These are phyloP conservation scores for Carterocephalus palaemon DNA, from an alignment of 2,888 invertebrate species.

Conservation along the genomic window DNA sequence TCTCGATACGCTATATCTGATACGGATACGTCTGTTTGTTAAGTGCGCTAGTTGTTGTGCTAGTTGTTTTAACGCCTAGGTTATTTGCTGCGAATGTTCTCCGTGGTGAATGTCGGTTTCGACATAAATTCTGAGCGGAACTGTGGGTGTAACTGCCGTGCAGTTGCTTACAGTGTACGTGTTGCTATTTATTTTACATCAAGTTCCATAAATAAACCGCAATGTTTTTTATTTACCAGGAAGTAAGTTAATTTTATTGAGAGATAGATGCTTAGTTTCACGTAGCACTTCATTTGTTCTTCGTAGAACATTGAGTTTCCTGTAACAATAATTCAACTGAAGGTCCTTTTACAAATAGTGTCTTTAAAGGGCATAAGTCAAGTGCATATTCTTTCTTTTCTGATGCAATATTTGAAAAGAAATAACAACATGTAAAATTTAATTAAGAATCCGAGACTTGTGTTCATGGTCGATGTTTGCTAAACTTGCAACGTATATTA, in stretches of 20 bases:
- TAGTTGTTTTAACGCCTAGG: slow-evolving; percentile 76
- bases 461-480: no score
- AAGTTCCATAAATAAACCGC: slow-evolving; percentile 38
- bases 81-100: slow-evolving; percentile 74
- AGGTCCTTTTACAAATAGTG: no score
- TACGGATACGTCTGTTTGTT: slow-evolving; percentile 78
- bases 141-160: slow-evolving; percentile 74
- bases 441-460: no score
- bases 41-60: slow-evolving; percentile 74
- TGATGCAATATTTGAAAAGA: no score
- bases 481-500: no score
- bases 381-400: no score
- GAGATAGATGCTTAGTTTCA: no score
- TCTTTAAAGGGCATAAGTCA: no score
- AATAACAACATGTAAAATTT: no score
- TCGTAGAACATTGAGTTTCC: no score
- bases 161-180: slow-evolving; percentile 57
- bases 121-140: slow-evolving; percentile 74
- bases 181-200: slow-evolving; percentile 64
- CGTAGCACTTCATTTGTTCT: no score
- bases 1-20: slow-evolving; percentile 75
- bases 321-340: no score
- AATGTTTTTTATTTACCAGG: slow-evolving; percentile 10
- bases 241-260: slow-evolving; percentile 7
- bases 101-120: slow-evolving; percentile 71